Evolutionary conservation across 2,113 vertebrate genomes (phyloP), one percentile per base, ranked within the genome.

Genomic region (Sander vitreus): DNA sequence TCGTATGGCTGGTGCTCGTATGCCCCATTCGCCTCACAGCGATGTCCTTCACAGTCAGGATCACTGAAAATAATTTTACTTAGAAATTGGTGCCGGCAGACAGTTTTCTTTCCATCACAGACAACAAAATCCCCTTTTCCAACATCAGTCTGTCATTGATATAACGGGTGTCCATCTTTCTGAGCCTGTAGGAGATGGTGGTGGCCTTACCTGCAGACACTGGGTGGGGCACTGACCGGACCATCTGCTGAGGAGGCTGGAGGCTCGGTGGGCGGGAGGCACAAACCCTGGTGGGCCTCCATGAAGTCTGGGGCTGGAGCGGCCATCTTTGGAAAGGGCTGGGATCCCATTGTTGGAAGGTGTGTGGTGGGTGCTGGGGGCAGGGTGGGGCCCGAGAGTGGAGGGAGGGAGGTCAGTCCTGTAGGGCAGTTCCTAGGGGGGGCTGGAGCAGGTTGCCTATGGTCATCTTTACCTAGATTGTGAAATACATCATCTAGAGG

Each of bases 41-140:
- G 97, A 88, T 99, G 98, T 45, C 98, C 97, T 91, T 99, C 98
- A 19, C 98, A 99, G 71, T 99, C 97, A 0, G 98, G 98, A 91
- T 99, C 98, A 87, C 98, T 99, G 76, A 2, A 69, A 68, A 45
- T 27, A 45, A 76, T 1, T 10, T 25, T 1, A 0, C 3, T 69
- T 69, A 12, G 23, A 27, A 64, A 33, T 7, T 5, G 11, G 27
- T 25, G 2, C 15, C 33, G 2, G 1, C 13, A 62, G 3, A n/a
- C 13, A 23, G 5, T 43, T 43, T 43, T 43, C 2, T 43, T n/a
- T 53, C 23, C 5, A 47, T 30, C 21, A 30, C 14, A 6, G 19
- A 33, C 18, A 55, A 25, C 16, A 51, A 58, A 55, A 39, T 48
- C 19, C 1, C 19, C 12, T 43, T 60, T 81, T 43, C 1, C 9